phyloP scores from a whole-genome alignment of 1,140 invertebrate species.

The Odontomachus brunneus region DNA sequence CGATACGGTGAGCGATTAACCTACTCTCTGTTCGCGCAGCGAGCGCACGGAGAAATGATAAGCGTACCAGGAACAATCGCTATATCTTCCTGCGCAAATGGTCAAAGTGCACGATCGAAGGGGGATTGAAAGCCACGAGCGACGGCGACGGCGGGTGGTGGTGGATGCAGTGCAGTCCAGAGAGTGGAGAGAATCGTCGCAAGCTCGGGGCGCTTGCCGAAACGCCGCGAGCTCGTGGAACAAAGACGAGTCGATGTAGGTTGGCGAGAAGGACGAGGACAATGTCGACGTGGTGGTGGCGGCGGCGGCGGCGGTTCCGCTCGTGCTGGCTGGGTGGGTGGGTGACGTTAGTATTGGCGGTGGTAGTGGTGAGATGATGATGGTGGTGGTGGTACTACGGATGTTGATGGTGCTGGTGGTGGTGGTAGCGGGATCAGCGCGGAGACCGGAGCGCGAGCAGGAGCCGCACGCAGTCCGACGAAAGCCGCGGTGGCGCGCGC shows the following conservation, averaged over 20 bases:
- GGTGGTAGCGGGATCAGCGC: constrained; percentile 56
- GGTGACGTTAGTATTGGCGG: neutral
- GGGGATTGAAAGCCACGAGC: constrained; percentile 57
- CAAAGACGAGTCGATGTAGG: constrained; percentile 31
- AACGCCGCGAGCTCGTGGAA: constrained; percentile 56
- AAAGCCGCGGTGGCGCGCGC: constrained; percentile 77
- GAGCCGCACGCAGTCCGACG: constrained; percentile 75
- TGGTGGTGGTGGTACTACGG: neutral
- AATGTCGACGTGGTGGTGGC: no score
- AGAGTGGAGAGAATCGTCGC: constrained; percentile 62
- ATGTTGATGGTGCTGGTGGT: neutral
- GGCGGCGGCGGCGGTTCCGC: constrained; percentile 14
- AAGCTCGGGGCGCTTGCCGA: constrained; percentile 68
- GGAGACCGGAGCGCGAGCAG: constrained; percentile 50
- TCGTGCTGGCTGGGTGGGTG: neutral
- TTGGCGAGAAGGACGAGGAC: constrained; percentile 44
- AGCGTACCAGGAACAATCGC: constrained; percentile 10
- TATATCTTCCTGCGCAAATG: constrained; percentile 21
- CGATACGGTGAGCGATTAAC: neutral
- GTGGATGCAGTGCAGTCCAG: constrained; percentile 32
- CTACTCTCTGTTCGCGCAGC: neutral
- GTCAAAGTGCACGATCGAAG: constrained; percentile 21
- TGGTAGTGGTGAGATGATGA: neutral
- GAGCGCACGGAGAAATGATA: constrained; percentile 17
- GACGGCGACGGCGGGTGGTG: neutral